Conservation (phyloP, 2,797 vertebrate genomes). For the Sebastes cheni region DNA sequence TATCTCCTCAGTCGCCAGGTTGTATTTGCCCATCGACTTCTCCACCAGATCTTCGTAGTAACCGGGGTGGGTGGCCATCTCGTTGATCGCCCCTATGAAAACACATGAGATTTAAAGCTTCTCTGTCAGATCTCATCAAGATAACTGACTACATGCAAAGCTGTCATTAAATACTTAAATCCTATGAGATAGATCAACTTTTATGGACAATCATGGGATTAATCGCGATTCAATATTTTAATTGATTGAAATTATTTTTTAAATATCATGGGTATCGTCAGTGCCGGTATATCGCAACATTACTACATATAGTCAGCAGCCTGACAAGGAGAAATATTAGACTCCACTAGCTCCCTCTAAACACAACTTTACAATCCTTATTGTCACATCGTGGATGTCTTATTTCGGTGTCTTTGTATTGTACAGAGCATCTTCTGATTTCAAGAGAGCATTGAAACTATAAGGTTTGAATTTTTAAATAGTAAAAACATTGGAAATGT, state of each 20-base stretch:
- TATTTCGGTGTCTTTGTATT: not conserved
- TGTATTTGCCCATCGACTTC: constrained; percentile 97
- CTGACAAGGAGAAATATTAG: not conserved
- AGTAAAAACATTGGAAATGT: not conserved
- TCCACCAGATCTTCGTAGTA: constrained; percentile 98
- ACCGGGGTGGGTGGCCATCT: constrained; percentile 96
- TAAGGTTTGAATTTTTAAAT: not conserved
- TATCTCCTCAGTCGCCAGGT: constrained; percentile 97
- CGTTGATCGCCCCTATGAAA: constrained; percentile 90
- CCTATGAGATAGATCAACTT: not conserved
- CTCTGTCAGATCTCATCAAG: not conserved
- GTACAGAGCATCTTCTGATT: not conserved
- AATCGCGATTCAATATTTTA: too few relatives aligned
- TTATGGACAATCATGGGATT: too few relatives aligned
- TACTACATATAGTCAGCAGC: not conserved
- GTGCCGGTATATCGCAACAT: not conserved
- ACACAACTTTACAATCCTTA: not conserved
- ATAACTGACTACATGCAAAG: not conserved
- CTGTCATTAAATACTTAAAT: not conserved
- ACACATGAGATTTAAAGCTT: not conserved
- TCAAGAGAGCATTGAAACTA: not conserved
- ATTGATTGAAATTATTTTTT: too few relatives aligned
- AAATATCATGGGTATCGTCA: too few relatives aligned
- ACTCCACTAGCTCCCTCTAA: not conserved
- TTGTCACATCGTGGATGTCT: not conserved